Base-by-base conservation (phyloP, 2,888 invertebrate species). In the Nezara viridula region DNA sequence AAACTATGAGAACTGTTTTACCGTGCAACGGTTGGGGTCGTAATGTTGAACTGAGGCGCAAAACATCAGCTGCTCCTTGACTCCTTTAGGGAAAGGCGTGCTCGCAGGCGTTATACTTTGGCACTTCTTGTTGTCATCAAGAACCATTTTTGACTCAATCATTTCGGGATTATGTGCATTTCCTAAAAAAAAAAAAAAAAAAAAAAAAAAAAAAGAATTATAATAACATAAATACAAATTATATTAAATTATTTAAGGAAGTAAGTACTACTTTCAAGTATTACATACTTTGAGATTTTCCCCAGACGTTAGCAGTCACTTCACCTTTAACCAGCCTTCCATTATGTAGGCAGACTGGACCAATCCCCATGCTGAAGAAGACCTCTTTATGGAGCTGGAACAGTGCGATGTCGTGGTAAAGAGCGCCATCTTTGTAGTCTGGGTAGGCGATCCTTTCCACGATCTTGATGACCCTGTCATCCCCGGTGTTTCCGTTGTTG, bases 351-450 rank as follows among this genome's bases (percentile, higher is more conserved):
- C 90, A 90, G 9, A 90, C 73, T 14, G 90, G 90, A 10, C 90
- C 52, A n/a, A 90, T 52, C 85, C 86, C 89, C 10, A 86, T 50
- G 85, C 24, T 66, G 27, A 90, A 81, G 50, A 73, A 14, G 7
- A 90, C 47, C 5, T 86, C 66, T 12, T 27, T 77, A 16, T 89
- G 85, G 87, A 90, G 77, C 85, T 89, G 89, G 88, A 87, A 90
- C 3, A 90, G 89, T 6, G 89, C 89, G n/a, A 90, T 89, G 77
- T 90, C 90, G 89, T 90, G 85, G 87, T 89, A 90, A 7, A 86
- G 66, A 7, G 47, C 21, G 7, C 21, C 60, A 37, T 32, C 47
- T 21, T 77, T 88, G 60, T 88, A 90, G 3, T 73, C 86, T 10
- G 90, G 90, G 77, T 90, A 89, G 60, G 52, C 60, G 81, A 90